Base-by-base conservation (phyloP, 2,888 invertebrate genomes). In the Syritta pipiens region DNA sequence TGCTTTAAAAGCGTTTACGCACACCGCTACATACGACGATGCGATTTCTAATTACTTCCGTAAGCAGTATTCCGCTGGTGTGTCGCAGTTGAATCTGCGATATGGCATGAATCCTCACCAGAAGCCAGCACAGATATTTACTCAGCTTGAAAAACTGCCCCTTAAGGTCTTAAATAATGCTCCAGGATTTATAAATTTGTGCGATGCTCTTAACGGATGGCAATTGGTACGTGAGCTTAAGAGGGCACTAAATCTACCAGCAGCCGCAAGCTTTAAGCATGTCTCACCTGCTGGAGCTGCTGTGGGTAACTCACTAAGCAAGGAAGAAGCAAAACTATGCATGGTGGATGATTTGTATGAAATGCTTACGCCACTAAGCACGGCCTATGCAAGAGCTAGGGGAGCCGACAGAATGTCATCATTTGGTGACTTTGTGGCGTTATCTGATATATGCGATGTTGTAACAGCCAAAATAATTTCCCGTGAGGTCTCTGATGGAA, bases 71-170 rank as follows among this genome's bases (percentile, higher is more conserved):
- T 94, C 95, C 0, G 88, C 91, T 2, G 93, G 93, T 1, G 90
- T 91, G 1, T 93, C 96, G 0, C 97, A 97, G 86, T 86, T 98
- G 51, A 93, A 95, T 0, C 90, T 98, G 44, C 92, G 98, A 84
- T 99, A 99, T 89, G 99, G 92, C 60, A 98, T 98, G 96, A 99
- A 99, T 89, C 99, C 99, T 0, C 99, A 99, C 87, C 99, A 99
- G 87, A 97, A 96, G 86, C 97, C 97, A 0, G 98, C 98, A 0
- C 97, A 97, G 86, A 90, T 98, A 4, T 98, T 93, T 88, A 97
- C 97, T 0, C 94, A 93, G 0, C 88, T 93, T 17, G 91, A 94
- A 57, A 90, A 93, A 55, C 90, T 99, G 59, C 99, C 99, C 0
- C 88, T 99, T 4, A 94, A 91, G 81, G 97, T 98, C 1, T 87